A percentile compares a stretch with the other conserved stretches of the same genome.
Evolutionary conservation across 2,113 vertebrate genomes (phyloP).

Genomic region (Cynopterus brachyotis): DNA sequence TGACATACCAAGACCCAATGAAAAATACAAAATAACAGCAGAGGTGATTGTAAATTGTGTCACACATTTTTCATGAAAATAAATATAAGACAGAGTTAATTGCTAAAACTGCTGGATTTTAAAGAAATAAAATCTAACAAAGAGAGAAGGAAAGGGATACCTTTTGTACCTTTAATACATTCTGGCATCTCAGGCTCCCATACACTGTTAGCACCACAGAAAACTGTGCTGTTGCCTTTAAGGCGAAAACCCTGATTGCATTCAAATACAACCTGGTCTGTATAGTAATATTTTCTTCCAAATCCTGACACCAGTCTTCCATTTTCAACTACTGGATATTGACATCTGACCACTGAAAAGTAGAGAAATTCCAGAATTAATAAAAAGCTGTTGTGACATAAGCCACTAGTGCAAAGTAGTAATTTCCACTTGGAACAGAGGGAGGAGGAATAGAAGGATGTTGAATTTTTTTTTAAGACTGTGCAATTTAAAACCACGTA

Average conservation of each 20-base stretch:
- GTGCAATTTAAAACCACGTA: background rate
- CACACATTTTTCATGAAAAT: background rate
- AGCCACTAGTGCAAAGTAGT: background rate
- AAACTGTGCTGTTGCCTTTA: fast-evolving
- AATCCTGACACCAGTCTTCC: fast-evolving
- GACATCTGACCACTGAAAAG: conserved; percentile 78
- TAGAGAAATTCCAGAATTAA: background rate
- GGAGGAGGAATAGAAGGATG: background rate
- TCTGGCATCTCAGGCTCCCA: conserved; percentile 71
- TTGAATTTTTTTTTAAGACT: background rate
- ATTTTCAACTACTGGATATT: background rate
- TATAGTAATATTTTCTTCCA: background rate
- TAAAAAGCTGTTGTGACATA: background rate
- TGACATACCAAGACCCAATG: background rate
- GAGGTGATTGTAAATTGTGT: background rate
- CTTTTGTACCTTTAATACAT: conserved; percentile 51
- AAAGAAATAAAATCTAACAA: background rate
- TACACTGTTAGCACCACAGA: background rate
- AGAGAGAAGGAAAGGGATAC: background rate
- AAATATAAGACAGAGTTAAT: background rate
- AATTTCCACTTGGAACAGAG: background rate
- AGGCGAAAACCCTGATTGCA: conserved; percentile 3
- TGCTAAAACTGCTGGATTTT: background rate
- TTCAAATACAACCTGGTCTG: background rate
- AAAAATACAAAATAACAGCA: background rate